Base-by-base conservation (phyloP, 2,888 invertebrate species). In the Synergus itoensis region DNA sequence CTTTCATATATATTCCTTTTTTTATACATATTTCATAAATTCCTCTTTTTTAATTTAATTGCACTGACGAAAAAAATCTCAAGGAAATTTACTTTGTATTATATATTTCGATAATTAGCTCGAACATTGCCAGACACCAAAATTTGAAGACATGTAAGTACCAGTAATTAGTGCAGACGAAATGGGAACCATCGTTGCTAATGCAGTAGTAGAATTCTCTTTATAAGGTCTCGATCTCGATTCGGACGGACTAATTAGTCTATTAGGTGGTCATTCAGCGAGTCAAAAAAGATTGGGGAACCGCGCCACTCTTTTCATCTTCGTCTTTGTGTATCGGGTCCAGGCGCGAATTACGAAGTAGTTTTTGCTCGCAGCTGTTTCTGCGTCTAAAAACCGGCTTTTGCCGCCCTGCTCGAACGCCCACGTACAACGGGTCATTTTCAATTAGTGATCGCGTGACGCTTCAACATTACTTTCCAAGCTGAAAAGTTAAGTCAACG, bases 331-430 rank as follows among this genome's bases (percentile, higher is more conserved):
- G 60, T 12, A 60, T 21, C 79, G 79, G 75, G 77, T 75, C 81
- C 82, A 87, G 87, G 87, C 85, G 88, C 84, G 86, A 88, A 88
- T 87, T 86, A 83, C 82, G 82, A 80, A 80, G 81, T 84, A 82
- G 79, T 81, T 85, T 83, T 83, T 77, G 60, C 76, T n/a, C 64
- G 43, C 64, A 21, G 79, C 65, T 43, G 76, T 76, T 76, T 78
- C 67, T 77, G 67, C 62, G 48, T 40, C 80, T 76, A 79, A 78
- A 84, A 82, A 82, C 81, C 82, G 82, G 80, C 78, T 83, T n/a
- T 36, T 60, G 18, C 16, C 48, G 73, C 45, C 43, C 76, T 21
- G 78, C 78, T 77, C 77, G 36, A 45, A 81, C 81, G 79, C 82
- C 81, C 79, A 82, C 81, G 80, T 82, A 79, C 78, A 21, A 69